These are phyloP conservation scores for Oedothorax gibbosus DNA, from an alignment of 1,140 invertebrate genomes.

Conservation along the genomic window DNA sequence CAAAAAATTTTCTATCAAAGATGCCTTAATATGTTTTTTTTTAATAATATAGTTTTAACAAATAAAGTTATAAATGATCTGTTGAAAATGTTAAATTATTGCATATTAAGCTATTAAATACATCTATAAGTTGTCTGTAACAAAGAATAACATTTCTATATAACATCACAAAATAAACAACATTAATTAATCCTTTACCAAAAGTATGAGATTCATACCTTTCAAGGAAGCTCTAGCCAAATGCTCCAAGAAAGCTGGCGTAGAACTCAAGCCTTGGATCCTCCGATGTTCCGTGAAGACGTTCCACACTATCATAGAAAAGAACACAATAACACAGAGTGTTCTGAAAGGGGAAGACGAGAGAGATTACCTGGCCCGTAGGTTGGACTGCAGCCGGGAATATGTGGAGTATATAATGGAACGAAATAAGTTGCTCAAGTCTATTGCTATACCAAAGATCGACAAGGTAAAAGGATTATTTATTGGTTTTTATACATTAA, in stretches of 20 bases:
- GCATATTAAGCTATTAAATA: too few species aligned
- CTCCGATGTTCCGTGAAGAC: slow-evolving; percentile 37
- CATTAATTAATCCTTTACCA: too few species aligned
- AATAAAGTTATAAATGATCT: too few species aligned
- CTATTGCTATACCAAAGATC: slow-evolving; percentile 40
- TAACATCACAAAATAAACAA: too few species aligned
- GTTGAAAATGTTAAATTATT: too few species aligned
- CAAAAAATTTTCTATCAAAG: too few species aligned
- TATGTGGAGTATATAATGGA: slow-evolving; percentile 42
- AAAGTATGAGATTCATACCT: too few species aligned
- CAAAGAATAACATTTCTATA: too few species aligned
- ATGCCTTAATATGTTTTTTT: too few species aligned
- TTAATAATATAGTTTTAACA: too few species aligned
- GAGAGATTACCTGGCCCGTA: slow-evolving; percentile 29
- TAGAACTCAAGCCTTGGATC: slow-evolving; percentile 46
- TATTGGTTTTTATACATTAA: not conserved
- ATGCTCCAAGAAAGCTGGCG: slow-evolving; percentile 14
- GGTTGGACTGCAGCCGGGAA: slow-evolving; percentile 38
- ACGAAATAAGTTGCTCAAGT: slow-evolving; percentile 20
- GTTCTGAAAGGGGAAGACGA: slow-evolving; percentile 26
- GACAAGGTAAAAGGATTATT: slow-evolving; percentile 24
- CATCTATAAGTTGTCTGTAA: too few species aligned
- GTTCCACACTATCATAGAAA: slow-evolving; percentile 25
- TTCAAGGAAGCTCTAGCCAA: too few species aligned
- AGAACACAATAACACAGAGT: not conserved